Evolutionary conservation across 2,888 invertebrate species (phyloP).

Genomic region (Diaprepes abbreviatus): DNA sequence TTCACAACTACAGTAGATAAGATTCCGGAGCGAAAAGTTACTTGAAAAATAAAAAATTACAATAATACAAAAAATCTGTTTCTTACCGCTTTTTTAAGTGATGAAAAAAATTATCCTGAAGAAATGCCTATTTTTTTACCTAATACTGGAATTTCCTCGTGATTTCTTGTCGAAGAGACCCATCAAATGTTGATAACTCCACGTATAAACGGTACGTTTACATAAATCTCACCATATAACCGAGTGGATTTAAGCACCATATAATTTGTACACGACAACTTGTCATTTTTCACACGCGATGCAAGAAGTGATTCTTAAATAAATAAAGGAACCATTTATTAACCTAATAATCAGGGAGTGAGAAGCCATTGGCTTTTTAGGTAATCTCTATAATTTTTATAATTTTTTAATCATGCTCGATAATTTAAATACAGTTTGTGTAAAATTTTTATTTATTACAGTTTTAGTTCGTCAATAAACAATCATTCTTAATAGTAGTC

Average conservation of each 20-base stretch:
- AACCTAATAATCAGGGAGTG: neutral
- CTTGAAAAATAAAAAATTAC: too few relatives aligned
- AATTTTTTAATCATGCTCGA: constrained; percentile 1
- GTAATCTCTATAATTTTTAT: constrained; percentile 21
- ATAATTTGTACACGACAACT: constrained; percentile 25
- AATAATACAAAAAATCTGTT: too few relatives aligned
- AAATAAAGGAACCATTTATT: constrained; percentile 23
- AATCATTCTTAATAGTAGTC: neutral
- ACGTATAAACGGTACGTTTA: neutral
- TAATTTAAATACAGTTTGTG: neutral
- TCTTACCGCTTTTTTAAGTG: too few relatives aligned
- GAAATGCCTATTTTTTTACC: too few relatives aligned
- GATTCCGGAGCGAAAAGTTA: too few relatives aligned
- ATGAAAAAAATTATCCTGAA: too few relatives aligned
- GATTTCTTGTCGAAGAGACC: too few relatives aligned
- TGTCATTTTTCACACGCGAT: constrained; percentile 37
- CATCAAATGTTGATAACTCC: neutral
- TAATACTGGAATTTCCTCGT: too few relatives aligned
- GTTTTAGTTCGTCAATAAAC: neutral
- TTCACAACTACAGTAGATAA: too few relatives aligned
- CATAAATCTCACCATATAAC: constrained; percentile 11
- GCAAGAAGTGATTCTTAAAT: constrained; percentile 18
- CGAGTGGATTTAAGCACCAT: neutral
- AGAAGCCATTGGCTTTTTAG: constrained; percentile 7
- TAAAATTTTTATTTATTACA: neutral